Conservation (phyloP, 2,888 invertebrate genomes). For the Hyposoter dolosus region DNA sequence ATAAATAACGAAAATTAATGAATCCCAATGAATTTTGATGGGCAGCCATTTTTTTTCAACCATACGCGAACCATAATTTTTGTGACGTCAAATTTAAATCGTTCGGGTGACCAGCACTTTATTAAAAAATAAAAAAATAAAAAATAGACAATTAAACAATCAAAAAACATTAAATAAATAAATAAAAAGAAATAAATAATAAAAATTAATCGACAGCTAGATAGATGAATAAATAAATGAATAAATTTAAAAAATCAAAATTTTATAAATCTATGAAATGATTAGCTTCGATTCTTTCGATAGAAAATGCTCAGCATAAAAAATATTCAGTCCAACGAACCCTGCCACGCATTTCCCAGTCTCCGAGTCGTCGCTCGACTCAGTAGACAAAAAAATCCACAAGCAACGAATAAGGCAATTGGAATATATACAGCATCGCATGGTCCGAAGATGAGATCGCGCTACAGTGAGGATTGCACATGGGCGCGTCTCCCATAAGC, state of each 20-base stretch:
- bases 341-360: slow-evolving; percentile 32
- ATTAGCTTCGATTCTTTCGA: slow-evolving; percentile 22
- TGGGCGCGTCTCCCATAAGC: slow-evolving; percentile 52
- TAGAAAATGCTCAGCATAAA: slow-evolving; percentile 6
- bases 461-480: slow-evolving; percentile 30
- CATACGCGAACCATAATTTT: background rate
- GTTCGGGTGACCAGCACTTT: background rate
- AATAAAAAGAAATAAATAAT: no score
- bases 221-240: no score
- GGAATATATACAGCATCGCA: slow-evolving; percentile 32
- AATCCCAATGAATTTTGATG: slow-evolving; percentile 5
- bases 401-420: slow-evolving; percentile 57
- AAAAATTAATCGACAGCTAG: no score
- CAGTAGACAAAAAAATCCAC: slow-evolving; percentile 45
- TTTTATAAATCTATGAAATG: no score
- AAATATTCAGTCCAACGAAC: slow-evolving; percentile 60
- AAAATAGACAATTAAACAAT: no score
- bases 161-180: no score
- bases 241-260: no score
- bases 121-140: background rate
- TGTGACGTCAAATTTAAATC: background rate
- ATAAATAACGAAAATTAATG: background rate
- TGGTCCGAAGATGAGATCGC: slow-evolving; percentile 49
- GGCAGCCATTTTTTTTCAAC: background rate
- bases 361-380: slow-evolving; percentile 50